Percentiles rank a stretch among this genome's conserved stretches.
Conservation (phyloP, 2,797 vertebrate species). For the Thripadectes ignobilis region DNA sequence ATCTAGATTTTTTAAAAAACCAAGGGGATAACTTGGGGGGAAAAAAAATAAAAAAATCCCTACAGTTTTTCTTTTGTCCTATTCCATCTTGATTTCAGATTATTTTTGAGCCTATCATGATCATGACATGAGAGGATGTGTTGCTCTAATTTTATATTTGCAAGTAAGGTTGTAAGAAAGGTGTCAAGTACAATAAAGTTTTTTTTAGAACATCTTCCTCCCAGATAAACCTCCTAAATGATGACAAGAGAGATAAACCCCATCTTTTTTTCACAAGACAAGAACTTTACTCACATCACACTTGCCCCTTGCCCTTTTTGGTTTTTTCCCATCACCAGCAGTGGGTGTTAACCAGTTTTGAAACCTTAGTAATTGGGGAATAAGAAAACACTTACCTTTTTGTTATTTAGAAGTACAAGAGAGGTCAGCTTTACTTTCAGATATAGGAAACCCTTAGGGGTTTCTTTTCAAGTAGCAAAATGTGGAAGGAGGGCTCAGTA, state of each 20-base stretch:
- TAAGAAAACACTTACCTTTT: background rate
- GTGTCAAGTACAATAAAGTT: background rate
- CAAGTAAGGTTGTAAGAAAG: background rate
- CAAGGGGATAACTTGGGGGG: no score
- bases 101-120: background rate
- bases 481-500: background rate
- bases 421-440: background rate
- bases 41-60: rapidly evolving
- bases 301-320: background rate
- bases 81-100: background rate
- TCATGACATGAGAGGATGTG: background rate
- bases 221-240: background rate
- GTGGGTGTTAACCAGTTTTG: background rate
- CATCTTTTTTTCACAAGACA: background rate
- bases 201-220: background rate
- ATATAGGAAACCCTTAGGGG: background rate
- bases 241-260: background rate
- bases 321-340: background rate
- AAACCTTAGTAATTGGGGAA: background rate
- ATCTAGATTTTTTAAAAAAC: no score
- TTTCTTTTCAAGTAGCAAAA: background rate
- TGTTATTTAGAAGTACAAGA: background rate
- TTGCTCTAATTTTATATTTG: background rate
- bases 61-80: background rate
- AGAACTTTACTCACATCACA: background rate